These are phyloP conservation scores for Brachionus asplanchnoidis DNA, from an alignment of 1,140 invertebrate species.

Conservation along the genomic window DNA sequence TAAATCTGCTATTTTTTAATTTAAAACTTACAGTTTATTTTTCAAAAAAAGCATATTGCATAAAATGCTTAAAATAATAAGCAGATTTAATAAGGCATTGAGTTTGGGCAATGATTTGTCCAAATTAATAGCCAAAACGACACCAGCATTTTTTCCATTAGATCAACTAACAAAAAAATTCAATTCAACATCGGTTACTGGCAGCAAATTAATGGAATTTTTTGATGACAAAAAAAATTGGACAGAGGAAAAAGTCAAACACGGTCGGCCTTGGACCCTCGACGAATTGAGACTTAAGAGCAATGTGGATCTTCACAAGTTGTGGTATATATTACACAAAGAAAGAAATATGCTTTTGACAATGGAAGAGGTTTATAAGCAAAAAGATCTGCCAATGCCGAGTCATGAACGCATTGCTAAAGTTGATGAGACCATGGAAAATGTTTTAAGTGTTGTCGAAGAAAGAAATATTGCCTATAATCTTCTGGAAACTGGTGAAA, in stretches of 20 bases:
- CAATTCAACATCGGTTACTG: neutral
- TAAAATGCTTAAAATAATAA: neutral
- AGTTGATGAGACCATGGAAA: constrained; percentile 86
- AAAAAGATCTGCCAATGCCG: constrained; percentile 70
- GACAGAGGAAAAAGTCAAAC: constrained; percentile 69
- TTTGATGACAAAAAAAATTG: constrained; percentile 85
- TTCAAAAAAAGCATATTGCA: neutral
- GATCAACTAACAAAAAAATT: neutral
- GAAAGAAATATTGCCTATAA: constrained; percentile 88
- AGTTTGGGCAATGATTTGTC: neutral
- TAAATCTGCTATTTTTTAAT: neutral
- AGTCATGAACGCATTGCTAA: constrained; percentile 90
- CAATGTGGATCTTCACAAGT: constrained; percentile 90
- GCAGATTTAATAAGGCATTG: neutral
- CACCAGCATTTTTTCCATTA: neutral
- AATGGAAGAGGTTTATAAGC: constrained; percentile 79
- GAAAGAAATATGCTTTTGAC: constrained; percentile 94
- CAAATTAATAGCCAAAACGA: neutral
- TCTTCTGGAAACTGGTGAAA: constrained; percentile 74
- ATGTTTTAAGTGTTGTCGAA: constrained; percentile 80
- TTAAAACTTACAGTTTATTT: neutral
- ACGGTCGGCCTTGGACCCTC: constrained; percentile 78
- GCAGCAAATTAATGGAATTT: constrained; percentile 66
- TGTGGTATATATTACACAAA: constrained; percentile 92
- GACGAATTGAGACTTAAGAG: constrained; percentile 91